Evolutionary conservation across 2,113 vertebrate genomes (phyloP), one percentile per base, ranked within the genome.

Genomic region (Sula dactylatra): DNA sequence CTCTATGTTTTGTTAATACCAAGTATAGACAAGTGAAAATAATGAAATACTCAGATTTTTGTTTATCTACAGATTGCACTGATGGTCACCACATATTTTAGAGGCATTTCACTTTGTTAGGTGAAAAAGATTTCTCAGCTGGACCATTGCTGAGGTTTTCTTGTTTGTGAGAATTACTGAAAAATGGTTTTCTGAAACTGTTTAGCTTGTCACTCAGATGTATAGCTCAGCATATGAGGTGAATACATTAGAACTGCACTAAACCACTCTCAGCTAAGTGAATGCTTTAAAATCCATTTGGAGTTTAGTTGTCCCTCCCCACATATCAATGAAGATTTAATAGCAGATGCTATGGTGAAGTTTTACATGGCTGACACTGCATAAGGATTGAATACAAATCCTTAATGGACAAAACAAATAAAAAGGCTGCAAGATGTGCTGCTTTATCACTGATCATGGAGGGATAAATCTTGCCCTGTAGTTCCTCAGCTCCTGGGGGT

Each of bases 41-140:
- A 95, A 89, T 79, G 80, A 95, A 96, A 88, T 64, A 91, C 65
- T 93, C 27, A 44, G 36, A 72, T 78, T 64, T 94, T 80, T 87
- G 72, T 94, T 94, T 85, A 70, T 83, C 61, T 96, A 85, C 76
- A 86, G 86, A 82, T 66, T 79, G 7, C 45, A 73, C 42, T 72
- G 70, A 70, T 88, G 79, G 38, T 72, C 58, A 73, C 56, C 49
- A 61, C 38, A 9, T 90, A 69, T 90, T 97, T 92, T 64, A 74
- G 31, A 93, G 54, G 29, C 18, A 80, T 88, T 82, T 36, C 8
- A 72, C 38, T 82, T 87, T 42, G 58, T 82, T 72, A 67, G 71
- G 27, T 82, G 80, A 44, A 87, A 86, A 96, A 88, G n/a, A 54
- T 71, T 95, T 94, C 71, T 86, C 49, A 76, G 20, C 27, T 94